Conservation (phyloP, 2,888 invertebrate genomes). For the Chalcosyrphus nemorum region DNA sequence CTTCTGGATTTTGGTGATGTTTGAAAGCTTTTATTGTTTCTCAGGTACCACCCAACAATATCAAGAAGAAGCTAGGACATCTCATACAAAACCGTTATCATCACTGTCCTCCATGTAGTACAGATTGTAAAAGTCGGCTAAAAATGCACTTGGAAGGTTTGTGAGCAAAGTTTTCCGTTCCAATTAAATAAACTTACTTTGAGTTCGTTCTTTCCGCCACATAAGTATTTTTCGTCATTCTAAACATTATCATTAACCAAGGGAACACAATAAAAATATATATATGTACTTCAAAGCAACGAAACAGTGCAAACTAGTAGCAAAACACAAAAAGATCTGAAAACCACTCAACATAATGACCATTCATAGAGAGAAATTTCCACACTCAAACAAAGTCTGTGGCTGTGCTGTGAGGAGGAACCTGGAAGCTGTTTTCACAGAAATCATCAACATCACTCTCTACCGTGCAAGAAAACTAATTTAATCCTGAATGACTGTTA, state of each 20-base stretch:
- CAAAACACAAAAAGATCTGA: conserved; percentile 27
- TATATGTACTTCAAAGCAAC: conserved; percentile 45
- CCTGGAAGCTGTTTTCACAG: conserved; percentile 25
- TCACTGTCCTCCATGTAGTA: no score
- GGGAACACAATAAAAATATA: conserved; percentile 47
- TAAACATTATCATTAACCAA: conserved; percentile 56
- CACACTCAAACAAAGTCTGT: conserved; percentile 40
- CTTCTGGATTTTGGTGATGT: no score
- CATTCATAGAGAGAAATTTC: conserved; percentile 33
- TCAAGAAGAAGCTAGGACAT: no score
- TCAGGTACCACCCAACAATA: no score
- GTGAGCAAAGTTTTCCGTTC: no score
- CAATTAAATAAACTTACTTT: conserved; percentile 9
- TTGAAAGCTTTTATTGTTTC: no score
- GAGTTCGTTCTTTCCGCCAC: conserved; percentile 9
- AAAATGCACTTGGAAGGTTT: no score
- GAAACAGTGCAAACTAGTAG: conserved; percentile 30
- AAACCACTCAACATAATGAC: conserved; percentile 70
- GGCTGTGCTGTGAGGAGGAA: conserved; percentile 13
- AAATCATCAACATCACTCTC: conserved; percentile 54
- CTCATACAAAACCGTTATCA: no score
- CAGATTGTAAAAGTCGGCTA: no score
- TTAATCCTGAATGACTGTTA: conserved; percentile 73
- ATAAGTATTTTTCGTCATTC: conserved; percentile 6
- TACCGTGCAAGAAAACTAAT: conserved; percentile 65